These are phyloP conservation scores for Lonchura striata DNA, from an alignment of 2,113 vertebrate genomes.

Conservation along the genomic window DNA sequence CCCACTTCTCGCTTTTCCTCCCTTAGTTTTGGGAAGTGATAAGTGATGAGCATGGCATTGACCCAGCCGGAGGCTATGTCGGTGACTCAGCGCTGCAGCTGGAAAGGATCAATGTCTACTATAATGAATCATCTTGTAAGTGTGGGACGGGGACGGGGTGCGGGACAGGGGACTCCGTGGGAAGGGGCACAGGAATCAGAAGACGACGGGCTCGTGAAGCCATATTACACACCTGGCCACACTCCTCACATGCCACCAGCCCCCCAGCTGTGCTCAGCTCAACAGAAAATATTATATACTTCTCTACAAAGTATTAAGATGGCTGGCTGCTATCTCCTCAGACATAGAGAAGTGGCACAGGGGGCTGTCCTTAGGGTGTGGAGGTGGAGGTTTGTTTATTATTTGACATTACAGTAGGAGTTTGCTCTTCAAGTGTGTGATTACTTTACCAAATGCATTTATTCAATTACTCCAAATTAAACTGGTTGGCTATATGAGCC, in stretches of 20 bases:
- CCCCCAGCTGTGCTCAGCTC: background rate
- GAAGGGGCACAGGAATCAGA: background rate
- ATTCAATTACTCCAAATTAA: background rate
- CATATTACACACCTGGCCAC: background rate
- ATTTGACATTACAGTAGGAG: accelerated
- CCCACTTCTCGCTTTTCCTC: background rate
- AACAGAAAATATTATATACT: background rate
- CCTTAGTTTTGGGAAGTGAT: constrained; percentile 92
- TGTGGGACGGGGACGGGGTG: background rate
- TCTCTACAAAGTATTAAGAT: background rate
- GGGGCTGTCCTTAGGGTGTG: background rate
- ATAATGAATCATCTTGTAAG: constrained; percentile 93
- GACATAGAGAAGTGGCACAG: background rate
- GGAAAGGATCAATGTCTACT: constrained; percentile 92
- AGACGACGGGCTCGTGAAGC: background rate
- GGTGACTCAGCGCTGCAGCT: constrained; percentile 90
- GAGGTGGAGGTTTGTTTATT: background rate
- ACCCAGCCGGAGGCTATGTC: constrained; percentile 86
- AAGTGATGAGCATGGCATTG: constrained; percentile 91
- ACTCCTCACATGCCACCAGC: accelerated
- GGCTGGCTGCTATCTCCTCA: background rate
- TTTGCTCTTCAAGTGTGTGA: background rate
- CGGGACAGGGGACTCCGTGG: background rate
- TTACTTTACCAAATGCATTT: background rate
- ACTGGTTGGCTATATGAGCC: background rate